phyloP scores from a whole-genome alignment of 2,113 vertebrate species.

The Hippolais icterina region DNA sequence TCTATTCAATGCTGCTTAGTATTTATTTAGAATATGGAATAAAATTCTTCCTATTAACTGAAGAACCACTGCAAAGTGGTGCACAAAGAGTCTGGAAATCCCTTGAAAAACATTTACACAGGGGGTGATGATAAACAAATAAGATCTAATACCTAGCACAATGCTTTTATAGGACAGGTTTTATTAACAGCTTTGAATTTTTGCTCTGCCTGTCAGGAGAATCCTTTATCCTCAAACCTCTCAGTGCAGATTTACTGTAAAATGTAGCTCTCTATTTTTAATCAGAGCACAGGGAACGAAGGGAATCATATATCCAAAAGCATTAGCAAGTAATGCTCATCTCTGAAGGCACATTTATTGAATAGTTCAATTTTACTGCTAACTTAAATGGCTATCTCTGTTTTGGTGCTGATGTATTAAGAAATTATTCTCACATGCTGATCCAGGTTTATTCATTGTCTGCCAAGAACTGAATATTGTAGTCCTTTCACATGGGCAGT shows the following conservation, averaged over 20 bases:
- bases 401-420: neutral
- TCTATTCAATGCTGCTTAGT: neutral
- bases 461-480: neutral
- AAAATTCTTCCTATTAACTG: neutral
- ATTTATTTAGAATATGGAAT: neutral
- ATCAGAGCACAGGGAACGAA: neutral
- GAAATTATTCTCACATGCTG: neutral
- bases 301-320: neutral
- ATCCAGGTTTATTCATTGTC: neutral
- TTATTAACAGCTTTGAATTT: slow-evolving; percentile 49
- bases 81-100: neutral
- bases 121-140: slow-evolving; percentile 1
- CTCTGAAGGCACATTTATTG: slow-evolving; percentile 3
- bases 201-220: slow-evolving; percentile 7
- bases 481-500: neutral
- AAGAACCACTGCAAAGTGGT: neutral
- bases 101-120: slow-evolving; percentile 1
- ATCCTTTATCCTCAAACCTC: neutral
- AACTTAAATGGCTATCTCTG: neutral
- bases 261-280: slow-evolving; percentile 18
- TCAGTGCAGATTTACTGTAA: slow-evolving; percentile 26
- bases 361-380: neutral
- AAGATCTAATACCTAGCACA: neutral
- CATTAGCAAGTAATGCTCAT: slow-evolving; percentile 7
- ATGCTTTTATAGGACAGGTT: neutral